Evolutionary conservation across 2,797 vertebrate genomes (phyloP).

Genomic region (Paratrypauchen microcephalus): DNA sequence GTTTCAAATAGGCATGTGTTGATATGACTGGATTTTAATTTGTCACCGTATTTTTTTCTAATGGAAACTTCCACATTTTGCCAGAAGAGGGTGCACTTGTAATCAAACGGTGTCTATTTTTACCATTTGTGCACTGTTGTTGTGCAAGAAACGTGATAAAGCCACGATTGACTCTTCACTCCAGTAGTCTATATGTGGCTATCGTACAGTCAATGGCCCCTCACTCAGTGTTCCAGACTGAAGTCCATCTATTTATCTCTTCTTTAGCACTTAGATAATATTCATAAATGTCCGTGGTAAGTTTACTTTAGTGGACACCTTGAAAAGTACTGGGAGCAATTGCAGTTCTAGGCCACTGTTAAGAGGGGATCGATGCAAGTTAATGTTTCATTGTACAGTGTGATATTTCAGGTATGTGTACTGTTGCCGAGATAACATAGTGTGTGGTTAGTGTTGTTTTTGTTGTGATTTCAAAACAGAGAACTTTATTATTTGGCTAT

Average conservation of each 20-base stretch:
- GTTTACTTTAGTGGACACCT: neutral
- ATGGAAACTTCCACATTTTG: conserved; percentile 41
- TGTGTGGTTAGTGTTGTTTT: neutral
- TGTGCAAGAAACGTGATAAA: neutral
- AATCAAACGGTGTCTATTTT: conserved; percentile 27
- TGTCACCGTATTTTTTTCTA: neutral
- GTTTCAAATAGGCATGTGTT: neutral
- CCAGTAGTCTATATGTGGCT: neutral
- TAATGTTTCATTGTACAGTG: conserved; percentile 18
- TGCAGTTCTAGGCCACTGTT: neutral
- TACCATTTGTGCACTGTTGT: neutral
- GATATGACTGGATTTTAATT: neutral
- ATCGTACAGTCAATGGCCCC: neutral
- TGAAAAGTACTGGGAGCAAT: neutral
- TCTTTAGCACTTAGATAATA: conserved; percentile 27
- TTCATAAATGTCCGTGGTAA: neutral
- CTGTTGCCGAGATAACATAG: neutral
- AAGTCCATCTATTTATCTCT: conserved; percentile 24
- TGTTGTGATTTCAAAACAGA: neutral
- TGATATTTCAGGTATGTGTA: conserved; percentile 11
- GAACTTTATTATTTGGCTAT: too few relatives aligned
- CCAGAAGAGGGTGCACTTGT: conserved; percentile 19
- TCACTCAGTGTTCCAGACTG: conserved; percentile 19
- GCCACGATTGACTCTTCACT: neutral
- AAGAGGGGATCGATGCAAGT: conserved; percentile 7